Conservation (phyloP, 2,888 invertebrate species). For the Drosophila atroscutellata region DNA sequence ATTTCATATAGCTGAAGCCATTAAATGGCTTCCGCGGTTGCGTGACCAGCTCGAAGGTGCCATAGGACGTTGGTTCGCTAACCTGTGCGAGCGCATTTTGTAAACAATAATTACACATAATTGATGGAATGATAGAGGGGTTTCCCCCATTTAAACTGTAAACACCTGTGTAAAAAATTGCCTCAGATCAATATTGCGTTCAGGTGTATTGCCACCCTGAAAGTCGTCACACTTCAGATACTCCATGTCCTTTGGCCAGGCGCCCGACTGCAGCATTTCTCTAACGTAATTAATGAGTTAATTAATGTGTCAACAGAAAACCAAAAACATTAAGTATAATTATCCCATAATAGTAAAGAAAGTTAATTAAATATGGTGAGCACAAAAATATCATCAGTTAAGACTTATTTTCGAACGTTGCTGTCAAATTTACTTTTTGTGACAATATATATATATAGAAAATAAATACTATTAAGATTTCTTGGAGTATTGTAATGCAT, state of each 20-base stretch:
- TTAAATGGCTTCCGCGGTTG: conserved; percentile 87
- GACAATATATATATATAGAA: neutral
- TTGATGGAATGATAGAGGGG: conserved; percentile 9
- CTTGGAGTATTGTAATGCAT: neutral
- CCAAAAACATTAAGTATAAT: neutral
- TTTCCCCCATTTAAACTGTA: neutral
- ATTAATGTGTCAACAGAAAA: conserved; percentile 2
- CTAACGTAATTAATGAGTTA: conserved; percentile 82
- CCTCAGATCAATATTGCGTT: conserved; percentile 89
- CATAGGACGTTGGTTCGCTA: conserved; percentile 89
- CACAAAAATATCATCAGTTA: neutral
- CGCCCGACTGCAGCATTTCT: conserved; percentile 89
- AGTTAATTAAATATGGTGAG: neutral
- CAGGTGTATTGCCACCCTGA: conserved; percentile 91
- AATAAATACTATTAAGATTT: neutral
- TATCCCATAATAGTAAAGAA: neutral
- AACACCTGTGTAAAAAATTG: conserved; percentile 89
- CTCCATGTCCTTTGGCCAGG: conserved; percentile 90
- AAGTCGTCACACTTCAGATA: conserved; percentile 92
- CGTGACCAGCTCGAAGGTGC: conserved; percentile 88
- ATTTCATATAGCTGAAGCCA: conserved; percentile 91
- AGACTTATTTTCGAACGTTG: neutral
- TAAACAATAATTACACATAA: conserved; percentile 55
- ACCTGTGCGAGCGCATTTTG: conserved; percentile 82
- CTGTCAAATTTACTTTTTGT: neutral